A percentile compares a stretch with the other conserved stretches of the same genome.
Conservation (phyloP, 2,113 vertebrate species). For the Eupsittula cactorum region DNA sequence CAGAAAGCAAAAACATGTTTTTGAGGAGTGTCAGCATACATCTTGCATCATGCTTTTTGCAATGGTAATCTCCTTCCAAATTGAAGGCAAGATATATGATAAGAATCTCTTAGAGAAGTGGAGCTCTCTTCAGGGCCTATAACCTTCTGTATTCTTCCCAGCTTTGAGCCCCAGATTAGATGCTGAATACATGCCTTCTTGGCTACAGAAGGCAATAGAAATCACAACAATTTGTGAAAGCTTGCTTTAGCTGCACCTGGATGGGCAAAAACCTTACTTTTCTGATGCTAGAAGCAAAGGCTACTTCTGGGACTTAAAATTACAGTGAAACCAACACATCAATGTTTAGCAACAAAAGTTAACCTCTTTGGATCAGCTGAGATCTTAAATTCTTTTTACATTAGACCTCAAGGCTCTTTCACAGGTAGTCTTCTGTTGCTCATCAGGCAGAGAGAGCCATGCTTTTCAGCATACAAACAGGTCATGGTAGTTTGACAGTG, state of each 20-base stretch:
- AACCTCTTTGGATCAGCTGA: background rate
- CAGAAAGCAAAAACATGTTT: background rate
- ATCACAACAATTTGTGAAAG: background rate
- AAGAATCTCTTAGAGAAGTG: background rate
- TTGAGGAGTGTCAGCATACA: background rate
- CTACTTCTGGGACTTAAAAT: background rate
- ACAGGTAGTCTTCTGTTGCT: background rate
- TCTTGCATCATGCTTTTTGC: background rate
- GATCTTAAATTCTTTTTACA: background rate
- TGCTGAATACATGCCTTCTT: background rate
- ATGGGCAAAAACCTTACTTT: background rate
- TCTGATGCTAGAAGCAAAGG: background rate
- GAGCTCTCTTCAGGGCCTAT: background rate
- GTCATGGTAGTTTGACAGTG: background rate
- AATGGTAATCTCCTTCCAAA: slow-evolving; percentile 6
- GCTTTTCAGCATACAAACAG: background rate
- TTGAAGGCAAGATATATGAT: background rate
- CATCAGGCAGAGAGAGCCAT: background rate
- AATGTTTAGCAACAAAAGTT: background rate
- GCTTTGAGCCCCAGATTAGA: background rate
- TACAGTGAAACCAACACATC: background rate
- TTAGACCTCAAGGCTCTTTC: background rate
- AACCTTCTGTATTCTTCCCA: background rate
- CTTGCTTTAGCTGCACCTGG: background rate
- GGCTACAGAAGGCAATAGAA: background rate